Base-by-base conservation (phyloP, 2,888 invertebrate species). In the Tipula confusa region DNA sequence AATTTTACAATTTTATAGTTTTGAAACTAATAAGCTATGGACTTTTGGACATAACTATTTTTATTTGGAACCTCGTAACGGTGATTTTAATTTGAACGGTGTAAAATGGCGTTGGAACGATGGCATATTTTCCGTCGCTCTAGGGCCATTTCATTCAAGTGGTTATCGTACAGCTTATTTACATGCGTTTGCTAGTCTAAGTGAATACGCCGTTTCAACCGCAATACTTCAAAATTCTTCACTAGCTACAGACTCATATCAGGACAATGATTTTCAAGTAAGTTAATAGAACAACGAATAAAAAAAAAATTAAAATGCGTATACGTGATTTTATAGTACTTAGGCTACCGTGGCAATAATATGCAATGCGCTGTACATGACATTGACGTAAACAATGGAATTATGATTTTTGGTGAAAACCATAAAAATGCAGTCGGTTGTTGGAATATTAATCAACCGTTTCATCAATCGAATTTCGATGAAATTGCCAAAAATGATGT, bases 91-190 rank as follows among this genome's bases (percentile, higher is more conserved):
- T 82, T 91, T 95, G 83, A 93, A 93, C 36, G 94, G 93, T 0
- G 91, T 94, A 86, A 89, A 90, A 0, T 96, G 95, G 89, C 93
- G 94, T 87, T 96, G 95, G 95, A 93, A 92, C 85, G 96, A 96
- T 86, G 95, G 95, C 0, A 91, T 96, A 11, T 95, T 96, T 88
- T 95, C 95, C 84, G 88, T 94, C 0, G 93, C 93, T 0, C 86
- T 95, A 13, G 92, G 93, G 0, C 90, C 91, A 0, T 87, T 89
- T 0, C 88, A 89, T 0, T 38, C 86, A 0, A 91, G 93, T 85
- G 92, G 93, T 13, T 92, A 90, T 86, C 91, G 93, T 83, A 91
- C 91, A 0, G 92, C 94, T 0, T 95, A 93, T 89, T 96, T 96
- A 91, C 96, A 96, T 87, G 91, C 96, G 0, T 92, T 96, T 92